A percentile compares a stretch with the other conserved stretches of the same genome.
These are phyloP conservation scores for Porites evermanni DNA, from an alignment of 92 coral and sea anemone genomes.

Conservation along the genomic window DNA sequence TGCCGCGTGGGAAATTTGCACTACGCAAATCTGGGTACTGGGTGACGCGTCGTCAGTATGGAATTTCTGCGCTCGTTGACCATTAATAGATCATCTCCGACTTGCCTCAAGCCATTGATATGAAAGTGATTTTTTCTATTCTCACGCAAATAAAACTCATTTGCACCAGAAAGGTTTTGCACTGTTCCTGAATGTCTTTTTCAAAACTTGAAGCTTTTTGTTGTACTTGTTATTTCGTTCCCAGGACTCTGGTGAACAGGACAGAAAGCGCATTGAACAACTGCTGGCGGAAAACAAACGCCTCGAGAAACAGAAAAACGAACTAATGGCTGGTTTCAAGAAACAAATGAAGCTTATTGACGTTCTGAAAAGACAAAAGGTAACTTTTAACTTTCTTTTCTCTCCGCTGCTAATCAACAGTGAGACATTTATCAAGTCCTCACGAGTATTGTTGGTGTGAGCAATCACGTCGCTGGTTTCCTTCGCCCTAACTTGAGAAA, in stretches of 20 bases:
- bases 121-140: too few relatives aligned
- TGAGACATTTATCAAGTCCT: too few relatives aligned
- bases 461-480: too few relatives aligned
- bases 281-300: conserved; percentile 93
- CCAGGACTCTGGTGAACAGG: conserved; percentile 96
- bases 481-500: too few relatives aligned
- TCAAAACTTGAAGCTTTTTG: neutral
- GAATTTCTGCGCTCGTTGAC: too few relatives aligned
- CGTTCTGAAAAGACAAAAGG: conserved; percentile 95
- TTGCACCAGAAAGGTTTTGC: neutral
- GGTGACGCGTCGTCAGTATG: too few relatives aligned
- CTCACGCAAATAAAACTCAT: too few relatives aligned
- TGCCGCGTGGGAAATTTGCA: too few relatives aligned
- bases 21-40: too few relatives aligned
- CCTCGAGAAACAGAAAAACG: conserved; percentile 96
- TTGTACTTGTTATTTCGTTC: neutral
- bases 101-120: too few relatives aligned
- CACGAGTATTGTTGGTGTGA: too few relatives aligned
- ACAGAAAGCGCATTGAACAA: conserved; percentile 87
- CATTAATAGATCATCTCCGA: too few relatives aligned
- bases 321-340: conserved; percentile 96
- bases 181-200: neutral
- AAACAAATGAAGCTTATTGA: conserved; percentile 99
- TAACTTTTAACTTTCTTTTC: neutral
- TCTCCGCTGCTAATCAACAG: neutral